phyloP scores from a whole-genome alignment of 2,888 invertebrate genomes.

The Thysanoteuthis rhombus region DNA sequence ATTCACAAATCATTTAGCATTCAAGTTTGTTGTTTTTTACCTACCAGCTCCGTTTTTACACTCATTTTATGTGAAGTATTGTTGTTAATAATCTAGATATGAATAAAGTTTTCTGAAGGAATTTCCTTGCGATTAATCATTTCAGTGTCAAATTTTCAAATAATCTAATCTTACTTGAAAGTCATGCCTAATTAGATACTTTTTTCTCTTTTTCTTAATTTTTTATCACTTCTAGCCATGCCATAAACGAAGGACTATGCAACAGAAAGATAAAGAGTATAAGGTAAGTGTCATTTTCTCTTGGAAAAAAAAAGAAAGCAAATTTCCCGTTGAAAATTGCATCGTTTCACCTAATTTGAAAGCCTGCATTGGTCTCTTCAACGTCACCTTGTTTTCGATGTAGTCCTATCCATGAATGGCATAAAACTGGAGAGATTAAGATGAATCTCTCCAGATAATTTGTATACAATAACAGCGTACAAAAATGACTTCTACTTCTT shows the following conservation, averaged over 20 bases:
- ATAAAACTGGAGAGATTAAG: not conserved
- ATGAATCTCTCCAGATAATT: not conserved
- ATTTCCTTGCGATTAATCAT: too few relatives aligned
- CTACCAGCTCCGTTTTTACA: too few relatives aligned
- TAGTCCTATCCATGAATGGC: not conserved
- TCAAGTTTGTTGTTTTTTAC: too few relatives aligned
- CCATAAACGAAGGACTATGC: slow-evolving; percentile 63
- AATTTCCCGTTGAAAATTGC: not conserved
- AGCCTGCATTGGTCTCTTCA: not conserved
- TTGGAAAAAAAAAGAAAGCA: not conserved
- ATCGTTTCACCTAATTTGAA: not conserved
- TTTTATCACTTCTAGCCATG: slow-evolving; percentile 53
- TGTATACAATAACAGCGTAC: not conserved
- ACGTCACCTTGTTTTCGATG: not conserved
- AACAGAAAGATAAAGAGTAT: slow-evolving; percentile 64
- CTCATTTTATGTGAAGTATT: too few relatives aligned
- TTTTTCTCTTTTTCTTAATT: not conserved
- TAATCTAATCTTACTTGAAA: not conserved
- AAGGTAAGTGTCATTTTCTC: slow-evolving; percentile 49
- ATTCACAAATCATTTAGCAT: too few relatives aligned
- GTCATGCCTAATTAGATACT: not conserved
- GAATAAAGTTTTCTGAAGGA: too few relatives aligned
- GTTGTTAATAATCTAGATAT: too few relatives aligned
- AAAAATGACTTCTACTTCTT: not conserved
- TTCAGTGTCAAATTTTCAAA: not conserved